These are phyloP conservation scores for Agrochola lota DNA, from an alignment of 2,888 invertebrate genomes.

Conservation along the genomic window DNA sequence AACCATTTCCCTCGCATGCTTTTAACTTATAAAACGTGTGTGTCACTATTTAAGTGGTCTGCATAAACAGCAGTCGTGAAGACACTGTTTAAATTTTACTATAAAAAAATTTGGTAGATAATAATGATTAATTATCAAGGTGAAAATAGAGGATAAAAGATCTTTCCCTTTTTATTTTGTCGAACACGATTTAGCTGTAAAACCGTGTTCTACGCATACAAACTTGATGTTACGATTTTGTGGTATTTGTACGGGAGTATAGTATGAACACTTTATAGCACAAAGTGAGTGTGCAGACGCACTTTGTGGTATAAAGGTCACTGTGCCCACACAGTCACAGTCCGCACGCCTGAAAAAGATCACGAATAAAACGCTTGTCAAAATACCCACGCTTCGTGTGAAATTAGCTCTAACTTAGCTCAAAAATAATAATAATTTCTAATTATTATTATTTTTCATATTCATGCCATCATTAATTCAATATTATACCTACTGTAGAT, in stretches of 20 bases:
- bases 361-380: background rate
- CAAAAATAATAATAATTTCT: too few relatives aligned
- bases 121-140: background rate
- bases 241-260: background rate
- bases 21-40: constrained; percentile 8
- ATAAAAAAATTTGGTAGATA: background rate
- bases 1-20: constrained; percentile 16
- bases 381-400: background rate
- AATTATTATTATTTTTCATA: background rate
- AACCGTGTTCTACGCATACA: background rate
- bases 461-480: background rate
- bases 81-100: background rate
- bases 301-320: too few relatives aligned
- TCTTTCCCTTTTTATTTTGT: background rate
- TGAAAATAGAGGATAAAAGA: background rate
- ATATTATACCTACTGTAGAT: too few relatives aligned
- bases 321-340: background rate
- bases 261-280: background rate
- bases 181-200: constrained; percentile 2
- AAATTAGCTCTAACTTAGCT: too few relatives aligned
- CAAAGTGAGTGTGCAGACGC: too few relatives aligned
- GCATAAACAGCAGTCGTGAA: background rate
- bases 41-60: constrained; percentile 5
- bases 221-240: background rate
- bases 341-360: background rate